phyloP scores from a whole-genome alignment of 2,113 vertebrate species.

The Percopsis transmontana region DNA sequence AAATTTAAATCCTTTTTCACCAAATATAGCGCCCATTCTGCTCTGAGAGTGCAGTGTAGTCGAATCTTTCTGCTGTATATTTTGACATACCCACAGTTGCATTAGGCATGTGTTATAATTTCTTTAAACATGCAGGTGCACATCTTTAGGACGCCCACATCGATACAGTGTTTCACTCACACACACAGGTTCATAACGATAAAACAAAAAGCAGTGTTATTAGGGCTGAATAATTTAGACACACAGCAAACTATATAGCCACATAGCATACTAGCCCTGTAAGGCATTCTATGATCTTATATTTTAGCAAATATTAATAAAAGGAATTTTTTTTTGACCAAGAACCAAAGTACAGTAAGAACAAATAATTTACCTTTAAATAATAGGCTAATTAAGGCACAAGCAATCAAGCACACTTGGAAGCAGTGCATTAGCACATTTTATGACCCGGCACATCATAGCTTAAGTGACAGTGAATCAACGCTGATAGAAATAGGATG shows the following conservation, averaged over 20 bases:
- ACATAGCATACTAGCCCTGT: neutral
- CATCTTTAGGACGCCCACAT: neutral
- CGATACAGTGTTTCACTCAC: neutral
- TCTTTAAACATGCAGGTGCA: neutral
- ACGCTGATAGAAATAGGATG: slow-evolving; percentile 41
- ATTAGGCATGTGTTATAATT: too few species aligned
- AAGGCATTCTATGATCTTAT: slow-evolving; percentile 2
- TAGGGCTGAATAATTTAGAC: slow-evolving; percentile 25
- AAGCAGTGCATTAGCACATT: slow-evolving; percentile 57
- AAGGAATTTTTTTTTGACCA: slow-evolving; percentile 1
- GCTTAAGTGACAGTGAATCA: slow-evolving; percentile 51
- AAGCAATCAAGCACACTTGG: slow-evolving; percentile 43
- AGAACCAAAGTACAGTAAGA: slow-evolving; percentile 5
- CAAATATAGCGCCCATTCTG: too few species aligned
- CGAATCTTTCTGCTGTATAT: too few species aligned
- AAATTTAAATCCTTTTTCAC: too few species aligned
- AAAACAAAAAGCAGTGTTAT: neutral
- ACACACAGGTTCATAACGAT: neutral
- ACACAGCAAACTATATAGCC: slow-evolving; percentile 3
- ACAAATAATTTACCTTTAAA: slow-evolving; percentile 40
- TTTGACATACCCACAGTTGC: too few species aligned
- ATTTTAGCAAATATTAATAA: slow-evolving; percentile 1
- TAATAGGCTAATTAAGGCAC: slow-evolving; percentile 62
- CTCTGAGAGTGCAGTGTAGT: too few species aligned
- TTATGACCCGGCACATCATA: slow-evolving; percentile 50